These are phyloP conservation scores for Oreamnos americanus DNA, from an alignment of 2,113 vertebrate genomes.

Conservation along the genomic window DNA sequence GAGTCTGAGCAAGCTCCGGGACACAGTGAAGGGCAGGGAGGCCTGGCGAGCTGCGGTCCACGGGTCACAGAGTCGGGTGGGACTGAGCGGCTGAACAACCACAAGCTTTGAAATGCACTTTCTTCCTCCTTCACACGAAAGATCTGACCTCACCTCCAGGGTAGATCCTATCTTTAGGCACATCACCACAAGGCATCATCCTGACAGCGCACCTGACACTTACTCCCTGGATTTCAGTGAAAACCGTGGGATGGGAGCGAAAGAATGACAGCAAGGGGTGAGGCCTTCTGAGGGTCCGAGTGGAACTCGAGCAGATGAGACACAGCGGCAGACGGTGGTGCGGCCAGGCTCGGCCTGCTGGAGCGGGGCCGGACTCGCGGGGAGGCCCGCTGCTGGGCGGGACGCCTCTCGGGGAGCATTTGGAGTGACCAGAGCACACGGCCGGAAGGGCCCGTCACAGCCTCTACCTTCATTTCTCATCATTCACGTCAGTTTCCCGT, in stretches of 20 bases:
- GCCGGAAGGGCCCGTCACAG: neutral
- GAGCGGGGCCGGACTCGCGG: neutral
- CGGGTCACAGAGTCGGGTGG: fast-evolving
- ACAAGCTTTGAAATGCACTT: neutral
- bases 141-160: neutral
- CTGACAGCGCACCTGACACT: fast-evolving
- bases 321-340: fast-evolving
- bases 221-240: neutral
- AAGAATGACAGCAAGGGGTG: neutral
- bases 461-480: neutral
- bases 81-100: neutral
- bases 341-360: fast-evolving
- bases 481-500: too few species aligned
- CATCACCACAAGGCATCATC: neutral
- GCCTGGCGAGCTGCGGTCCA: neutral
- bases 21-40: neutral
- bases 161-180: neutral
- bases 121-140: neutral
- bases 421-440: neutral
- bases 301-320: neutral
- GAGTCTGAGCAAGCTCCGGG: fast-evolving
- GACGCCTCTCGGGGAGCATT: neutral
- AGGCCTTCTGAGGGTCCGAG: neutral
- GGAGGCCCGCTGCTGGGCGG: neutral
- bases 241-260: neutral